Conservation (phyloP, 2,113 vertebrate species). For the Sylvilagus bachmani region DNA sequence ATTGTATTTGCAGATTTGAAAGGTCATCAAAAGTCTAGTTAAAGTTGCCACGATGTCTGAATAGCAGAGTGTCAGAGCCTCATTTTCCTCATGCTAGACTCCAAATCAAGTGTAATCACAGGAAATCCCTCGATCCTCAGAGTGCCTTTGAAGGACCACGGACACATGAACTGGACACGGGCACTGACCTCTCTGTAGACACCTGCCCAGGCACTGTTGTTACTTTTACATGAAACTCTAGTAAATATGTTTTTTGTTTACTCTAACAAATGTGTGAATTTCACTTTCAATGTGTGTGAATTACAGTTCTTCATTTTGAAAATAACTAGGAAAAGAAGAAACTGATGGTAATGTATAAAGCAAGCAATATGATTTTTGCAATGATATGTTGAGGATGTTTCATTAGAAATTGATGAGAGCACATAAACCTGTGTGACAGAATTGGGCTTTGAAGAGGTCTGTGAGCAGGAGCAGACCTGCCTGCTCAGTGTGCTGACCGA, state of each 20-base stretch:
- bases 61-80: constrained; percentile 8
- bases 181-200: background rate
- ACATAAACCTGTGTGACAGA: constrained; percentile 32
- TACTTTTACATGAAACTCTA: background rate
- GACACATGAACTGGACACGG: background rate
- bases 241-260: background rate
- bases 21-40: constrained; percentile 48
- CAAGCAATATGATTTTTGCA: constrained; percentile 44
- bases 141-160: background rate
- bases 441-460: constrained; percentile 4
- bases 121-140: background rate
- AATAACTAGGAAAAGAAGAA: constrained; percentile 47
- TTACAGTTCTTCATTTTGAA: constrained; percentile 54
- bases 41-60: constrained; percentile 16
- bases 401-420: background rate
- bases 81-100: constrained; percentile 50
- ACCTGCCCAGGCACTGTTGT: background rate
- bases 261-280: constrained; percentile 50
- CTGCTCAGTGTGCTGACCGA: background rate
- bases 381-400: constrained; percentile 1
- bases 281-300: constrained; percentile 40
- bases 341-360: constrained; percentile 6
- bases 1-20: constrained; percentile 47
- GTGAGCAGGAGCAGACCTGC: constrained; percentile 21
- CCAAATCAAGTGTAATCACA: background rate